Evolutionary conservation across 2,797 vertebrate genomes (phyloP), one percentile per base, ranked within the genome.

Genomic region (Melopsittacus undulatus): DNA sequence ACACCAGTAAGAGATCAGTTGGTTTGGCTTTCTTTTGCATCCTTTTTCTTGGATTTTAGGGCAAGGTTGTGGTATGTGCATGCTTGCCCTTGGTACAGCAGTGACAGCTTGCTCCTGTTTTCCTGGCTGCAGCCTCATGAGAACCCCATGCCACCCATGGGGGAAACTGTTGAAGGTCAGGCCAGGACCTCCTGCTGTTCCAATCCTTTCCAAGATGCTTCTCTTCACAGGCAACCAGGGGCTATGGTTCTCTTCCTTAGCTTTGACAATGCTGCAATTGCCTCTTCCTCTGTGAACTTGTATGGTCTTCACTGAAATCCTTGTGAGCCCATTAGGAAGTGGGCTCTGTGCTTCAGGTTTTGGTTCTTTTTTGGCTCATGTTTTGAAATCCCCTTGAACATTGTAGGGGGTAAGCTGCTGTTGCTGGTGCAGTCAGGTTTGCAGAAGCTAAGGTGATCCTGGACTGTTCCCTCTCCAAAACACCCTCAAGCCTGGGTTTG

Each of bases 1-100:
- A 26, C 27, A 1, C 10, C 13, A 24, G 14, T 36, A 14, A 61
- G 17, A 7, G 29, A 30, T 61, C 4, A 0, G 4, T 59, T 54
- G 40, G 9, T 38, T 24, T 69, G 61, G 29, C 10, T 59, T 27
- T 48, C 54, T 30, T 29, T 57, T 26, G 29, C 23, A 36, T 48
- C 24, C 14, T n/a, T 64, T 59, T 38, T 42, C 20, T 32, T 66
- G 27, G 15, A 61, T 23, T 87, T 83, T 10, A 26, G 21, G 26
- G 15, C 12, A 30, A 54, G 12, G 15, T 46, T 38, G 7, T 24
- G 46, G 12, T 18, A 11, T 86, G 38, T 34, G 13, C 18, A 10
- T 42, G 26, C n/a, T 77, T 62, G 2, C 4, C n/a, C 54, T 46
- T 29, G 42, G n/a, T 19, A 13, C 2, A 11, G 24, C 42, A 29